Evolutionary conservation across 2,888 invertebrate genomes (phyloP), one percentile per base, ranked within the genome.

Genomic region (Copidosoma aretas): DNA sequence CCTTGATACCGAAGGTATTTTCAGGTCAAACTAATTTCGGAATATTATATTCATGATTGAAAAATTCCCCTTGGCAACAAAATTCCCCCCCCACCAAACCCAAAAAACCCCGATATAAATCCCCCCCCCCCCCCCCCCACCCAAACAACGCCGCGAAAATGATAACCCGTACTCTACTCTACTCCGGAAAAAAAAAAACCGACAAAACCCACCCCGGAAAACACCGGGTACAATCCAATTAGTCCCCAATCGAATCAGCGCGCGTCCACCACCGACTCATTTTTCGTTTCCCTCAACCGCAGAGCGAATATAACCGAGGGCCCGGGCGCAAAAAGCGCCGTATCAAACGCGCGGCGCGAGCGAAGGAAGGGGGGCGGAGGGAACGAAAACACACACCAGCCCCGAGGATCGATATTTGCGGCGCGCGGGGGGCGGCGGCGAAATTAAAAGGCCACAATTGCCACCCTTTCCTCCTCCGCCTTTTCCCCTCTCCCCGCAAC

Each of bases 381-480:
- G 49, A 21, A 25, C 49, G 19, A 21, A 15, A 46, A 46, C 17
- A n/a, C 41, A 43, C 25, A 17, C 15, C 22, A 32, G 8, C n/a
- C 1, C 8, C 32, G 21, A 39, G 41, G 56, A 68, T 32, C 57
- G 39, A 61, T 64, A 32, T 52, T n/a, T n/a, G n/a, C n/a, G 61
- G 49, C 32, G 57, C 52, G 10, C 12, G 22, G 22, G 22, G 46
- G 46, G 15, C 32, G 22, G 22, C 53, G 46, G 15, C 32, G 51
- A 52, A 68, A 68, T 57, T 62, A 68, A 66, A 71, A 43, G 21
- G 39, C 54, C 43, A 17, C 68, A 71, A 71, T 68, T 68, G 68
- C 58, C 58, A 61, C 61, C 25, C 49, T 10, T 15, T 15, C 1
- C 39, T 41, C 1, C 54, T 15, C 54, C 22, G 17, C 24, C 24